Percentiles rank a stretch among this genome's conserved stretches.
These are phyloP conservation scores for Sebastes nivosus DNA, from an alignment of 2,797 vertebrate genomes.

Conservation along the genomic window DNA sequence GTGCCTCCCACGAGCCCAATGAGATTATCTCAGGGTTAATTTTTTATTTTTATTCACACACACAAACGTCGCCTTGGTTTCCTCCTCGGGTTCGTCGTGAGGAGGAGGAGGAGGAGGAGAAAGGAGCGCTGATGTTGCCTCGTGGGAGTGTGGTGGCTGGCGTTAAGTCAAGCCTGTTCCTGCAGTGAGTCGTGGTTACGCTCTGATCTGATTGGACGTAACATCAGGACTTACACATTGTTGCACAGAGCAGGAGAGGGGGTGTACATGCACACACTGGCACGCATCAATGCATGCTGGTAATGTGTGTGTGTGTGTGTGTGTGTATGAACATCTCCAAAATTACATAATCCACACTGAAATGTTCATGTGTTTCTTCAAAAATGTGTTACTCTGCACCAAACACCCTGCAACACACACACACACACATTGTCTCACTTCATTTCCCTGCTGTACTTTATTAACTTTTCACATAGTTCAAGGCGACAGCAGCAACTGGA, in stretches of 20 bases:
- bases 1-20: background rate
- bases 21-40: background rate
- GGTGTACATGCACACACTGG: background rate
- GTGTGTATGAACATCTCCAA: background rate
- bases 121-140: background rate
- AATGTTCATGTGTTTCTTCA: background rate
- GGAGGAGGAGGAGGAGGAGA: background rate
- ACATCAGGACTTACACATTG: constrained; percentile 11
- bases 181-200: background rate
- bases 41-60: background rate
- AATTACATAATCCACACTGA: constrained; percentile 17
- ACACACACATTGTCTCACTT: background rate
- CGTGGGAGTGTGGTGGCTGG: background rate
- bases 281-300: background rate
- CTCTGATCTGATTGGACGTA: constrained; percentile 26
- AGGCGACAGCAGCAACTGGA: background rate
- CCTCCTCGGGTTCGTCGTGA: background rate
- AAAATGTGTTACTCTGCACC: background rate
- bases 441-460: background rate
- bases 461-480: background rate
- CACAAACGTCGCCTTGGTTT: background rate
- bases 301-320: background rate
- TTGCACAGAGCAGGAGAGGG: background rate
- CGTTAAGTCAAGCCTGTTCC: constrained; percentile 6
- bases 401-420: background rate